Percentiles rank a stretch among this genome's conserved stretches.
phyloP scores from a whole-genome alignment of 2,797 vertebrate genomes.

The Esox lucius region DNA sequence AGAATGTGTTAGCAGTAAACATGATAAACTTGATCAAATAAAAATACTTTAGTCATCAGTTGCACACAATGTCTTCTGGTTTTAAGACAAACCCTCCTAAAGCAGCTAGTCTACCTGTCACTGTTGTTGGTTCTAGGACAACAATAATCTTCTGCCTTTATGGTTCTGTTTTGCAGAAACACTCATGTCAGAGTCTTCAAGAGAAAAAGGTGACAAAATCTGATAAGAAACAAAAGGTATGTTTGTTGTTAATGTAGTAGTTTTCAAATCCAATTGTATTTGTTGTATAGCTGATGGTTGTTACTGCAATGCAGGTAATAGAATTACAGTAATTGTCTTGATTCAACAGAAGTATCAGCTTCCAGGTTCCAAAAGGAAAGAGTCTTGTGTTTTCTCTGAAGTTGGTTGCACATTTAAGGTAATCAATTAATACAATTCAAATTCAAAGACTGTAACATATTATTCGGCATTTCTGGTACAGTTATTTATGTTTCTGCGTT shows the following conservation, averaged over 20 bases:
- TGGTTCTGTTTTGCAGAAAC: not conserved
- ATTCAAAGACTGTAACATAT: not conserved
- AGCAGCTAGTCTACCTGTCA: too few relatives aligned
- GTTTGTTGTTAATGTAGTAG: not conserved
- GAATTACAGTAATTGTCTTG: not conserved
- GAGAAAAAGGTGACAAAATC: not conserved
- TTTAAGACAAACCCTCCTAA: too few relatives aligned
- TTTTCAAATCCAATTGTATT: not conserved
- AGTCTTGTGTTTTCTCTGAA: conserved; percentile 70
- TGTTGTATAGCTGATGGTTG: not conserved
- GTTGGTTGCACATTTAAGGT: conserved; percentile 81
- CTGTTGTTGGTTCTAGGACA: not conserved
- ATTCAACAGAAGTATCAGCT: conserved; percentile 58
- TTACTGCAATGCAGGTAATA: not conserved
- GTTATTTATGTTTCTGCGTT: not conserved
- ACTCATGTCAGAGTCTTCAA: not conserved
- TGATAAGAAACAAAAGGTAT: not conserved
- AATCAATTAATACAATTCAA: conserved; percentile 26
- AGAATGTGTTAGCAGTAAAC: too few relatives aligned
- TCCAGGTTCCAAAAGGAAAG: conserved; percentile 44
- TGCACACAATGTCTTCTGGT: too few relatives aligned
- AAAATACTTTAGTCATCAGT: too few relatives aligned
- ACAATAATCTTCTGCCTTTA: not conserved
- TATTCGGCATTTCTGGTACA: not conserved
- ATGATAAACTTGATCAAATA: too few relatives aligned